Base-by-base conservation (phyloP, 2,113 vertebrate genomes). In the Osmerus mordax region DNA sequence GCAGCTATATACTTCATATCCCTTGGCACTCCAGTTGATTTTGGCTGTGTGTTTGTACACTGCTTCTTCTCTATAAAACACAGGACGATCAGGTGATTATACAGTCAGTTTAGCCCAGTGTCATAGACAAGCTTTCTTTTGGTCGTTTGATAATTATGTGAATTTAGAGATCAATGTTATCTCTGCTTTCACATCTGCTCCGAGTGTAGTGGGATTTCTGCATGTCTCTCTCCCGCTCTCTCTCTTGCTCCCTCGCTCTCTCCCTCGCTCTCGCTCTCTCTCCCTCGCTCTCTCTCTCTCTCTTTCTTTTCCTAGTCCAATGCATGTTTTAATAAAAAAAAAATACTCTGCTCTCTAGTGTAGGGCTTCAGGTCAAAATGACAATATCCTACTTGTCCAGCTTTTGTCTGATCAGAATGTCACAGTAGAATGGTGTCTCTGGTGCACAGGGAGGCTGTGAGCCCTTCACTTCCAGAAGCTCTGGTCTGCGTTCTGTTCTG, bases 51-150 rank as follows among this genome's bases (percentile, higher is more conserved):
- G 81, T 86, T 69, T 88, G 76, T 77, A 47, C 67, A 51, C 68
- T 80, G 85, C 81, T 83, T 89, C 89, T 92, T 86, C 88, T 90
- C 85, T 90, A 79, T 93, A 23, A 83, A 72, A 81, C 75, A 80
- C 93, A 96, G 95, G 94, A 95, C 80, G 86, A 94, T 85, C 84
- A 97, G 95, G 94, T 95, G 95, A 97, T 91, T 87, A 86, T 83
- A 25, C 13, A 54, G 36, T 84, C 81, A 82, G 75, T 51, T 74
- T 75, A 81, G 70, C 88, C 80, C 29, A 29, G 12, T 61, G 63
- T 62, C 21, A 23, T 51, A 15, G 67, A 73, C 62, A 59, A 67
- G 62, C 67, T 60, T 25, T 65, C 23, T 59, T 29, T 36, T 59
- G 7, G 63, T 28, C 52, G 59, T 65, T 21, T 55, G 62, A 41